Evolutionary conservation across 2,113 vertebrate species (phyloP), one percentile per base, ranked within the genome.

Genomic region (Taxidea taxus): DNA sequence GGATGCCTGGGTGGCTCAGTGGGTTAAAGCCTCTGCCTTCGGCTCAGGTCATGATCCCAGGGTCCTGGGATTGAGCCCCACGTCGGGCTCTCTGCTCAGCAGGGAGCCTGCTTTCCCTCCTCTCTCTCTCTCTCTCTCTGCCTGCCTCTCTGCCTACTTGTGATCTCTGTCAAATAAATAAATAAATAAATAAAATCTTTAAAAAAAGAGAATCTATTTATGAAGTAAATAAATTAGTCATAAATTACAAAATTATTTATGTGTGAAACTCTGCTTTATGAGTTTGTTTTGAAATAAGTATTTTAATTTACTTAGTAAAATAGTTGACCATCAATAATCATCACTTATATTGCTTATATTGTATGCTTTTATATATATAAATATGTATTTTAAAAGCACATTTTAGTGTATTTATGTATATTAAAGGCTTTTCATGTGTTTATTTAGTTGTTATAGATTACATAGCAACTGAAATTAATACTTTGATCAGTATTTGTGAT

Each of bases 261-360:
- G 9, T 37, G 74, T 75, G 42, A 51, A 77, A 4, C 3, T 90
- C 54, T 83, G 39, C 11, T 95, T 89, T 58, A 72, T 31, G 58
- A 89, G 39, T 75, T 81, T 91, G 8, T 58, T 95, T 60, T 77
- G 4, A 96, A 51, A 90, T 60, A 92, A 60, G 13, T 87, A 47
- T 86, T 93, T 95, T 66, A 75, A 92, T 87, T 81, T 44, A 58
- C 12, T 78, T 34, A 90, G 15, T 84, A 82, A 85, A 84, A 88
- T 31, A 92, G 47, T 39, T 80, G 15, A 37, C 21, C 9, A 82
- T 54, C 74, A 77, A 77, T 7, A 47, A 77, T 47, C 42, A 75
- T 75, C 14, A 29, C 42, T 75, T 77, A 47, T 47, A 77, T 47
- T 47, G 42, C 42, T 18, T 77, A 77, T 77, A 47, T 29, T 72